A percentile compares a stretch with the other conserved stretches of the same genome.
phyloP scores from a whole-genome alignment of 2,888 invertebrate genomes.

The Lypha dubia region DNA sequence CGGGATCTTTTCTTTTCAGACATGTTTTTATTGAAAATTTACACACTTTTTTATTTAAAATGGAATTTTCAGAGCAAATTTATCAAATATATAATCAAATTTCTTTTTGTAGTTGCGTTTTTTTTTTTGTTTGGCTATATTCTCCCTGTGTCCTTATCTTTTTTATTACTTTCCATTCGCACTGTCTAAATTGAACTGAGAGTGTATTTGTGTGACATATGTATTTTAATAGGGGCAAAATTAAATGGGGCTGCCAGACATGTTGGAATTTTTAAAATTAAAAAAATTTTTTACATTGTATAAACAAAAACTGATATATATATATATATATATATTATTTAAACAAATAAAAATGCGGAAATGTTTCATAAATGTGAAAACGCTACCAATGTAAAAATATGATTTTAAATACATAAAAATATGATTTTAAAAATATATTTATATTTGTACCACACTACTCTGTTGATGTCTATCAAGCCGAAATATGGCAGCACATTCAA shows the following conservation, averaged over 20 bases:
- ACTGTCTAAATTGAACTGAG: slow-evolving; percentile 52
- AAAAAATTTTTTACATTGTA: too few relatives aligned
- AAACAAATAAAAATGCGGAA: too few relatives aligned
- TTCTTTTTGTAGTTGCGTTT: slow-evolving; percentile 41
- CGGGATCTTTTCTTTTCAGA: slow-evolving; percentile 82
- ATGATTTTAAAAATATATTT: too few relatives aligned
- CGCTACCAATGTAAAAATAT: too few relatives aligned
- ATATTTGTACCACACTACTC: too few relatives aligned
- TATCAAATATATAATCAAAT: slow-evolving; percentile 43
- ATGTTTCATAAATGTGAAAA: too few relatives aligned
- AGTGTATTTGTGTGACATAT: slow-evolving; percentile 5
- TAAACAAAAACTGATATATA: too few relatives aligned
- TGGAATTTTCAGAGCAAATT: slow-evolving; percentile 17
- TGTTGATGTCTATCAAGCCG: too few relatives aligned
- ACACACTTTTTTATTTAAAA: slow-evolving; percentile 51
- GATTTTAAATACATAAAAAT: too few relatives aligned
- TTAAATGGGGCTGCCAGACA: slow-evolving; percentile 29
- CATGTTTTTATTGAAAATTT: slow-evolving; percentile 76
- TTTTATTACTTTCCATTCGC: slow-evolving; percentile 28
- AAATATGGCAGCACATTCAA: neutral
- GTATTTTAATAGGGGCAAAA: neutral
- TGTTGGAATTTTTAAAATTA: too few relatives aligned
- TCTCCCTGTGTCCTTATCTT: neutral
- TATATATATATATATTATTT: too few relatives aligned
- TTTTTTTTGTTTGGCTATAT: slow-evolving; percentile 43